Base-by-base conservation (phyloP, 1,140 invertebrate genomes). In the Rhyacophila brunnea region DNA sequence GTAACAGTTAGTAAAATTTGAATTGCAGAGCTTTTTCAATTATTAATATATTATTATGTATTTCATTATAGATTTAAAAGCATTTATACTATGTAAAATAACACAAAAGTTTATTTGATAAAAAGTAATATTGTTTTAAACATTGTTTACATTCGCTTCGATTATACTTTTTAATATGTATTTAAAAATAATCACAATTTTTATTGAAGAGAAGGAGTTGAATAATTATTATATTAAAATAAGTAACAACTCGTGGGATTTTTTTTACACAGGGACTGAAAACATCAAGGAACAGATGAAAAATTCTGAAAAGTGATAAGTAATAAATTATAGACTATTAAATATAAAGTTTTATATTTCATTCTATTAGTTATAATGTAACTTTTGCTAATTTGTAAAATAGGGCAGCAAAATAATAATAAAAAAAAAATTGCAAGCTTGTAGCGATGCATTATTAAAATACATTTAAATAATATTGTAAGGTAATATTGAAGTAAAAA, bases 271-370 rank as follows among this genome's bases (percentile, higher is more conserved):
- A 50, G 55, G 50, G 63, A 65, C 63, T 61, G 63, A 65, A 43
- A 55, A 61, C 63, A 60, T 64, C 62, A 58, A 64, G 63, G 58
- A 65, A 60, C 63, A 65, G 62, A 28, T 28, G 23, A 64, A 47
- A 53, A 50, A 57, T 40, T 64, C 62, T 60, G 62, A 65, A 61
- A n/a, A 65, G 63, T 65, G 63, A 65, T 65, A 65, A 65, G 62
- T 64, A 65, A 60, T 58, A 47, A 64, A 51, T 56, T 51, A 64
- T 64, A 64, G 62, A 64, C 62, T 52, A 59, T 62, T 60, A 64
- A 64, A 32, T 58, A 55, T 64, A 64, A 64, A 64, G 51, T 64
- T 64, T 64, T 64, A 64, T 64, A 64, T 60, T 64, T 64, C 58
- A 60, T 64, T 60, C 62, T 60, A 60, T 56, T 64, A 64, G 62